These are phyloP conservation scores for Pachycephala philippinensis DNA, from an alignment of 2,113 vertebrate species.

Conservation along the genomic window DNA sequence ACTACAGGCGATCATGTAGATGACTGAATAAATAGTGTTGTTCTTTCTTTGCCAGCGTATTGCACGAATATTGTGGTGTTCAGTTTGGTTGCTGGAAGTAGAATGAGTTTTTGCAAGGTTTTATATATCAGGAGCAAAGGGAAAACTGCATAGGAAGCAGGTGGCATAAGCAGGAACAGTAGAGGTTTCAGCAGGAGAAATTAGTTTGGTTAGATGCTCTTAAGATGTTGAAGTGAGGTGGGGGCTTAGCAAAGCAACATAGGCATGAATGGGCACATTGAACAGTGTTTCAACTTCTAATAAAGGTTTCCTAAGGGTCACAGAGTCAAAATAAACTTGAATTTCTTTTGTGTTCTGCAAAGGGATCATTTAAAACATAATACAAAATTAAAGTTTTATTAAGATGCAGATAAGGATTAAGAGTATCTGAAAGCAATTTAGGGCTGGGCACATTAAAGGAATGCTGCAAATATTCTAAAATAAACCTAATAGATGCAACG, in stretches of 20 bases:
- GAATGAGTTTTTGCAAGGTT: background rate
- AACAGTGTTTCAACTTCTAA: background rate
- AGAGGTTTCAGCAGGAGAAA: background rate
- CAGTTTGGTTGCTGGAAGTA: background rate
- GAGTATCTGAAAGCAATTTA: background rate
- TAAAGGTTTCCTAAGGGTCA: background rate
- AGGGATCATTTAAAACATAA: background rate
- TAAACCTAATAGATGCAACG: background rate
- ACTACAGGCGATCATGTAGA: background rate
- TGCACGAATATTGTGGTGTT: background rate
- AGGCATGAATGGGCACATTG: accelerated
- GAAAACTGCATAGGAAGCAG: background rate
- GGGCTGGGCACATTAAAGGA: background rate
- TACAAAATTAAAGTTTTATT: background rate
- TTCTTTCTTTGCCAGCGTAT: background rate
- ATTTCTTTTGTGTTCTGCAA: background rate
- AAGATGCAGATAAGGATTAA: background rate
- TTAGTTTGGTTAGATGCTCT: background rate
- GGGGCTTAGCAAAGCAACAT: background rate
- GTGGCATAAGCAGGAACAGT: background rate
- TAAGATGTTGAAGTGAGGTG: background rate
- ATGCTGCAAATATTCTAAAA: conserved; percentile 6
- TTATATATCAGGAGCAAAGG: background rate
- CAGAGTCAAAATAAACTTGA: background rate
- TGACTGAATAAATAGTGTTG: background rate